These are phyloP conservation scores for Acleris sparsana DNA, from an alignment of 2,888 invertebrate genomes.

Conservation along the genomic window DNA sequence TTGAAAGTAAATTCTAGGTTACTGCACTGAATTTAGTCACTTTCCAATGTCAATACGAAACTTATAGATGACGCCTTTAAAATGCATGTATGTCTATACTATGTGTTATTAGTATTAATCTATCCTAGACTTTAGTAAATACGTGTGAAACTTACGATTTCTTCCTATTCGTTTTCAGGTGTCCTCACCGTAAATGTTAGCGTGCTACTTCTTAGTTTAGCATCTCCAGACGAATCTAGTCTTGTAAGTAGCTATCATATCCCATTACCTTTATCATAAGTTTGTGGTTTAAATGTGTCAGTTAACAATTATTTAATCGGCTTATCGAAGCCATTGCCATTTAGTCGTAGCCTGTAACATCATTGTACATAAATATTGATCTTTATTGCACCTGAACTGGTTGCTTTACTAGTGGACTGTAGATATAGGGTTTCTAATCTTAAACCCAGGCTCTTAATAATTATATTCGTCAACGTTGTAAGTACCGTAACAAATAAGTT, in stretches of 20 bases:
- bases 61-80: constrained; percentile 24
- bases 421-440: not conserved
- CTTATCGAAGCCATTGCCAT: constrained; percentile 18
- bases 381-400: not conserved
- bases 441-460: too few relatives aligned
- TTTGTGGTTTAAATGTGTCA: constrained; percentile 4
- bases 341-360: constrained; percentile 15
- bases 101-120: constrained; percentile 22
- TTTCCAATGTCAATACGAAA: constrained; percentile 33
- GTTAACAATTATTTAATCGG: constrained; percentile 12
- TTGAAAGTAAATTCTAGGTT: constrained; percentile 9
- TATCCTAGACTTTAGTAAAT: constrained; percentile 23
- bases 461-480: too few relatives aligned
- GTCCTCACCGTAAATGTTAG: constrained; percentile 96
- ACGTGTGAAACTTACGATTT: constrained; percentile 23
- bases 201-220: constrained; percentile 95
- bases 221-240: constrained; percentile 98
- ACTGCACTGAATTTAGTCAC: constrained; percentile 35
- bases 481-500: too few relatives aligned
- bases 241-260: constrained; percentile 87
- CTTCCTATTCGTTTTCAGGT: constrained; percentile 85
- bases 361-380: constrained; percentile 5
- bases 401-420: constrained; percentile 3
- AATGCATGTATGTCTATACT: constrained; percentile 31
- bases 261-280: constrained; percentile 12